Conservation (phyloP, 2,888 invertebrate genomes). For the Drosophila tripunctata region DNA sequence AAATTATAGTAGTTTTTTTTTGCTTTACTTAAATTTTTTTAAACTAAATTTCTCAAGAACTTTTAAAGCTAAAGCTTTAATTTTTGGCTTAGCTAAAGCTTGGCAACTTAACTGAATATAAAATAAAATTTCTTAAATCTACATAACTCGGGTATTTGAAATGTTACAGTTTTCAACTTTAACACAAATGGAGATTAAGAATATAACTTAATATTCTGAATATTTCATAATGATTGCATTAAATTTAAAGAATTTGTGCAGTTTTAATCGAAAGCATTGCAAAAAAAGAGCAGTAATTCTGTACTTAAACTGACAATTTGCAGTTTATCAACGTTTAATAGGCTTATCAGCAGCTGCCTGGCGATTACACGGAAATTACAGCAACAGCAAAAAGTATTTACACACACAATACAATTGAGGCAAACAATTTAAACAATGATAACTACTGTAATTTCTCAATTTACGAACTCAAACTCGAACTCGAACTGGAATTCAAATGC, state of each 20-base stretch:
- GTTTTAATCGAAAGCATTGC: no score
- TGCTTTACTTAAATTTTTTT: not conserved
- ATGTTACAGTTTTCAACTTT: not conserved
- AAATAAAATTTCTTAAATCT: not conserved
- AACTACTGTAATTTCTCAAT: constrained; percentile 38
- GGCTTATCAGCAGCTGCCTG: constrained; percentile 35
- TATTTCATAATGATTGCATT: no score
- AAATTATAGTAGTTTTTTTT: no score
- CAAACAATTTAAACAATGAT: constrained; percentile 54
- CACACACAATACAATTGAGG: constrained; percentile 46
- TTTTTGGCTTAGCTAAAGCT: not conserved
- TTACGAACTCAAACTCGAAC: constrained; percentile 8
- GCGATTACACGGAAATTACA: constrained; percentile 14
- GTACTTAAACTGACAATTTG: constrained; percentile 16
- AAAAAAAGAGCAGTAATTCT: not conserved
- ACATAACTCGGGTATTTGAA: not conserved
- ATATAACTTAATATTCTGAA: not conserved
- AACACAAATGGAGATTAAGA: not conserved
- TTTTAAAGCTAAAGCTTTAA: not conserved
- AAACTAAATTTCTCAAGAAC: not conserved
- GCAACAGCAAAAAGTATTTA: constrained; percentile 8
- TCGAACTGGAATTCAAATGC: not conserved
- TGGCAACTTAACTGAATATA: not conserved
- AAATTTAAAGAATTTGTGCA: no score
- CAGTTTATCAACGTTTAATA: constrained; percentile 23